Evolutionary conservation across 2,888 invertebrate genomes (phyloP), one percentile per base, ranked within the genome.

Genomic region (Drosophila cognata): DNA sequence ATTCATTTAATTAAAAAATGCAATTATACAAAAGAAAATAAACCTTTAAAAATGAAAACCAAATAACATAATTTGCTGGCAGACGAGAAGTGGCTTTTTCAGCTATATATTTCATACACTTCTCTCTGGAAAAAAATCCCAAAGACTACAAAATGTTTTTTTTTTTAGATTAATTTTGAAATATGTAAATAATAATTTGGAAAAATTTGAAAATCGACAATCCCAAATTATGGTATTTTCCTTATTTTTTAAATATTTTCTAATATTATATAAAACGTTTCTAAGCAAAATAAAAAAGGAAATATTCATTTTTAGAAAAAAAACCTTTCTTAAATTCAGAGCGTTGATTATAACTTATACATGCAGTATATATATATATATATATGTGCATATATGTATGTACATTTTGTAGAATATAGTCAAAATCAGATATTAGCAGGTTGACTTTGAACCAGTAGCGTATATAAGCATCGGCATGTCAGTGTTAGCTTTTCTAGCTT

Each of bases 1-100:
- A 62, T 71, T 60, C 59, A 41, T 71, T 84, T 90, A 78, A 87
- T 89, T 89, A 90, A 90, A 87, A 90, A 89, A 74, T 85, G 67
- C 88, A 90, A 90, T 90, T 84, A 75, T 72, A 78, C 57, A 66
- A 84, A 72, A 41, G 63, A 51, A 84, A 81, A 87, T 81, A 77
- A 71, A 71, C 59, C 56, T 58, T 57, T 57, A 53, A 77, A 74
- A 70, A 77, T 68, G 55, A 63, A 79, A 71, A 73, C 52, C 55
- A 70, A 83, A 84, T 75, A 70, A 66, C 71, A 71, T 74, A 65
- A 87, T 78, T 77, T 63, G 51, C 68, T 33, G 25, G 35, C 61
- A n/a, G 33, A 56, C 31, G 6, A 33, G 29, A 58, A 18, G 25
- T 62, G 29, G 50, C 18, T 50, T 57, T 73, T 51, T 63, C 11